Percentiles rank a stretch among this genome's conserved stretches.
Evolutionary conservation across 1,140 invertebrate species (phyloP).

Genomic region (Zaprionus lachaisei): DNA sequence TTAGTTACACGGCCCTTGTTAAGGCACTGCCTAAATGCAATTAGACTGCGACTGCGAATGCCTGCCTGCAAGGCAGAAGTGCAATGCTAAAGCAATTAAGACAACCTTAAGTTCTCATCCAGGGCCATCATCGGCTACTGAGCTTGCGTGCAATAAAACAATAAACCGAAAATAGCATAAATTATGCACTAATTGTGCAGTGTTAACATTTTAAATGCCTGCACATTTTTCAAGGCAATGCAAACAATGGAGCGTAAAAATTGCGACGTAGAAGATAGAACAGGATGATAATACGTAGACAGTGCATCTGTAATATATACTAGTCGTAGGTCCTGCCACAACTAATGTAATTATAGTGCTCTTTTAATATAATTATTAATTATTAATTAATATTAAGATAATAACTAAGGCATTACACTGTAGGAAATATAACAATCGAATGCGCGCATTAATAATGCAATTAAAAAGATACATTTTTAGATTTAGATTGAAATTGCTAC

Average conservation of each 20-base stretch:
- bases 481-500: background rate
- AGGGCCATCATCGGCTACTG: slow-evolving; percentile 42
- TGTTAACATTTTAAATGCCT: slow-evolving; percentile 27
- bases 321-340: too few relatives aligned
- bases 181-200: slow-evolving; percentile 59
- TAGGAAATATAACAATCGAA: background rate
- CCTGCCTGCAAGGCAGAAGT: slow-evolving; percentile 10
- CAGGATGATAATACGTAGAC: too few relatives aligned
- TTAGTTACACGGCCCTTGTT: slow-evolving; percentile 31
- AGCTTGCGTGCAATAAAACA: slow-evolving; percentile 71
- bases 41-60: background rate
- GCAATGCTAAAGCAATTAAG: slow-evolving; percentile 74
- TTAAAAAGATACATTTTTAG: too few relatives aligned
- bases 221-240: slow-evolving; percentile 46
- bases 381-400: background rate
- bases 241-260: slow-evolving; percentile 33
- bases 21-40: slow-evolving; percentile 30
- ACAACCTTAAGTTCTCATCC: slow-evolving; percentile 37
- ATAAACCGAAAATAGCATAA: slow-evolving; percentile 60
- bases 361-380: too few relatives aligned
- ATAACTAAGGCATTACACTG: background rate
- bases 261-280: background rate
- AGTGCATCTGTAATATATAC: too few relatives aligned
- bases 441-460: background rate
- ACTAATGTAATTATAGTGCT: background rate